Percentiles rank a stretch among this genome's conserved stretches.
Evolutionary conservation across 1,140 invertebrate genomes (phyloP).

Genomic region (Heliconius melpomene): DNA sequence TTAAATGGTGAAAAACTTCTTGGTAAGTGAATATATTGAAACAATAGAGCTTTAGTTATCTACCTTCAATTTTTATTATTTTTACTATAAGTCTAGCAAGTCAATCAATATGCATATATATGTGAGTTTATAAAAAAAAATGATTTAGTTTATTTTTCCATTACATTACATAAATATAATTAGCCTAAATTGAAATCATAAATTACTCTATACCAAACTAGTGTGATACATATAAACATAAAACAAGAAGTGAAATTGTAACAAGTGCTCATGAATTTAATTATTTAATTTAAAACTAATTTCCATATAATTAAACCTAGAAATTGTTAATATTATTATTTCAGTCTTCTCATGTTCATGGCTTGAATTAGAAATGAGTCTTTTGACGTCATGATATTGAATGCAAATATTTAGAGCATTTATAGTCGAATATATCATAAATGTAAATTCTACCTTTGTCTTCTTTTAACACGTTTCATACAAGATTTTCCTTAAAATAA

Average conservation of each 20-base stretch:
- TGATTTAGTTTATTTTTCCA: background rate
- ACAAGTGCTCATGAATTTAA: background rate
- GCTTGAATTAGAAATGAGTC: conserved; percentile 40
- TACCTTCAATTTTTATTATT: conserved; percentile 51
- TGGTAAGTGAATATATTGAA: conserved; percentile 50
- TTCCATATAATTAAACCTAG: background rate
- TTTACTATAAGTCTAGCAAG: background rate
- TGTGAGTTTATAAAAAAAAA: too few species aligned
- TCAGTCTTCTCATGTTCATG: conserved; percentile 28
- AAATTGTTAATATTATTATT: background rate
- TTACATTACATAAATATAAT: background rate
- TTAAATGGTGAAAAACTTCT: conserved; percentile 58
- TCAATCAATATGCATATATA: too few species aligned
- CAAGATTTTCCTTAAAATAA: background rate
- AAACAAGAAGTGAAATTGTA: too few species aligned
- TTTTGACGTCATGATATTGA: conserved; percentile 55
- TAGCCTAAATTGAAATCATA: background rate
- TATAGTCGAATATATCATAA: background rate
- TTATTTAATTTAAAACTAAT: background rate
- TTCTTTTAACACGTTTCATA: background rate
- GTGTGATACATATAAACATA: too few species aligned
- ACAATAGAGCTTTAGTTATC: conserved; percentile 18
- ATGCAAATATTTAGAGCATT: conserved; percentile 52
- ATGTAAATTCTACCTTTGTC: background rate
- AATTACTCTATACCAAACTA: too few species aligned